Evolutionary conservation across 2,888 invertebrate genomes (phyloP).

Genomic region (Dorcus hopei): DNA sequence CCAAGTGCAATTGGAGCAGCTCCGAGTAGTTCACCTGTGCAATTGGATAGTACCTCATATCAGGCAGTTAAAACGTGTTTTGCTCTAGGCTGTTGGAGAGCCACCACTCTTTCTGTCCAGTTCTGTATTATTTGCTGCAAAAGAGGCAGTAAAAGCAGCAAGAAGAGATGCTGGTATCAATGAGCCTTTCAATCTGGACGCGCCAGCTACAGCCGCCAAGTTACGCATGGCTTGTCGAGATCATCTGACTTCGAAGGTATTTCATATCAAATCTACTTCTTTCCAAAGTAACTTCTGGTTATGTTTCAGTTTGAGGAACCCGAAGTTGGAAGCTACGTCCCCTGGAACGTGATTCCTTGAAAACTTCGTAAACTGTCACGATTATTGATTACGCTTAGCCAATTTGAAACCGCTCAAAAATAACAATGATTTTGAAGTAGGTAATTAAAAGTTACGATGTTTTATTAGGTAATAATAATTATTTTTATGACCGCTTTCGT

Average conservation of each 20-base stretch:
- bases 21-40: too few species aligned
- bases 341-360: conserved; percentile 66
- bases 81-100: conserved; percentile 85
- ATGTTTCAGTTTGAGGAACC: conserved; percentile 57
- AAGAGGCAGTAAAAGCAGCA: conserved; percentile 79
- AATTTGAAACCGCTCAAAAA: too few species aligned
- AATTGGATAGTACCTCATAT: too few species aligned
- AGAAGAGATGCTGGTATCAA: conserved; percentile 63
- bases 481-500: too few species aligned
- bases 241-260: conserved; percentile 69
- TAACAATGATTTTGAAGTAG: too few species aligned
- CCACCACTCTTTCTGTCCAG: conserved; percentile 89
- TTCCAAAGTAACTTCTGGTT: neutral
- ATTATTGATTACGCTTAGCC: neutral
- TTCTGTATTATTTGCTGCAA: conserved; percentile 87
- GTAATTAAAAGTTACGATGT: too few species aligned
- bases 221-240: conserved; percentile 90
- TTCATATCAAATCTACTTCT: neutral
- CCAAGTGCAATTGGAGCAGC: too few species aligned
- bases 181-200: conserved; percentile 62
- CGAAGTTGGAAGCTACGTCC: conserved; percentile 55
- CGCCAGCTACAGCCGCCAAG: conserved; percentile 85
- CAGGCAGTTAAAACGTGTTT: too few species aligned
- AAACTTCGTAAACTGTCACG: neutral
- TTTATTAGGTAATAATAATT: too few species aligned